Evolutionary conservation across 2,888 invertebrate species (phyloP).

Genomic region (Scaptomyza polygonia): DNA sequence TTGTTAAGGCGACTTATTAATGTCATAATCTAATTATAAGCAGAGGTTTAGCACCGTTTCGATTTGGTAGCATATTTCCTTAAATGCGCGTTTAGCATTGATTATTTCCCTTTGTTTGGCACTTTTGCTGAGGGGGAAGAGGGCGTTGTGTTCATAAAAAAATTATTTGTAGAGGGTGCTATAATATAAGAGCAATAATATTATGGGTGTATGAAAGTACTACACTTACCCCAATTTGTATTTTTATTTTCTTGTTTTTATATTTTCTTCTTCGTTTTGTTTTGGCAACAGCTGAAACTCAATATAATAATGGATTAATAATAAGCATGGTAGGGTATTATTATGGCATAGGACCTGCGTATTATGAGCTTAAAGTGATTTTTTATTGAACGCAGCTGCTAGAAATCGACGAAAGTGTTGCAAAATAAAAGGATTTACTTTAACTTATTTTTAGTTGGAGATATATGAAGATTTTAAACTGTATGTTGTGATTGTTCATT

Average conservation of each 20-base stretch:
- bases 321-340: constrained; percentile 40
- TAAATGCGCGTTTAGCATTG: constrained; percentile 51
- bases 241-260: constrained; percentile 10
- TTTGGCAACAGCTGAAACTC: constrained; percentile 51
- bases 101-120: constrained; percentile 48
- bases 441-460: too few species aligned
- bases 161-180: constrained; percentile 40
- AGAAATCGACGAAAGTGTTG: background rate
- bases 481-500: too few species aligned
- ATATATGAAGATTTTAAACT: too few species aligned
- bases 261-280: constrained; percentile 11
- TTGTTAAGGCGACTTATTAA: constrained; percentile 76
- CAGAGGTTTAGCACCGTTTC: constrained; percentile 45
- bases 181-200: constrained; percentile 39
- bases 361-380: constrained; percentile 8
- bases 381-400: constrained; percentile 18
- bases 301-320: constrained; percentile 59
- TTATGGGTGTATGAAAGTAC: constrained; percentile 31
- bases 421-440: constrained; percentile 2
- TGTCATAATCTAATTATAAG: constrained; percentile 77
- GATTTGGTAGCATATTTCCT: constrained; percentile 55
- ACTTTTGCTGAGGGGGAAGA: background rate
- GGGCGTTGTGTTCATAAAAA: constrained; percentile 43
- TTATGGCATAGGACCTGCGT: constrained; percentile 11
- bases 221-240: constrained; percentile 33